These are phyloP conservation scores for Tipula vernalis DNA, from an alignment of 2,888 invertebrate species.

Conservation along the genomic window DNA sequence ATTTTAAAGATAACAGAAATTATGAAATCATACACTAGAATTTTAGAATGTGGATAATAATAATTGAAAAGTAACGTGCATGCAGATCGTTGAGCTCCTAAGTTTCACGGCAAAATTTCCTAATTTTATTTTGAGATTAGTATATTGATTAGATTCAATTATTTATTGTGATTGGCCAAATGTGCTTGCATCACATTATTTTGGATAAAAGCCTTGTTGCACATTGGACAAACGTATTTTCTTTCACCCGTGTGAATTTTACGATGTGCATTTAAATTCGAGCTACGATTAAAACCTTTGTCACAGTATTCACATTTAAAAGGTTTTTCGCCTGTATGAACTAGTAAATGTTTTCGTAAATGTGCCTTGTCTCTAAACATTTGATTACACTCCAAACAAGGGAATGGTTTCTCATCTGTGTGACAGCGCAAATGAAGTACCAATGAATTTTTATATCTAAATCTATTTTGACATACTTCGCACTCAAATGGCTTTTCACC, in stretches of 20 bases:
- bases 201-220: constrained; percentile 14
- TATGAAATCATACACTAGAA: too few relatives aligned
- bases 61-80: too few relatives aligned
- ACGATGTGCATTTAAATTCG: constrained; percentile 12
- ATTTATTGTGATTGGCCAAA: neutral
- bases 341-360: neutral
- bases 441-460: constrained; percentile 1
- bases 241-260: constrained; percentile 14
- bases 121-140: too few relatives aligned
- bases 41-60: too few relatives aligned
- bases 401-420: neutral
- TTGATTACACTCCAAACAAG: neutral
- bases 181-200: neutral
- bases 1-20: too few relatives aligned
- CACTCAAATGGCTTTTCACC: neutral
- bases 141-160: too few relatives aligned
- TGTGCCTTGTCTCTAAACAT: neutral
- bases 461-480: neutral
- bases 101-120: too few relatives aligned
- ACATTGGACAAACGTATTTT: constrained; percentile 14
- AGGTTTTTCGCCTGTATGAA: neutral
- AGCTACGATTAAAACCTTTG: neutral
- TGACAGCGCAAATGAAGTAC: neutral
- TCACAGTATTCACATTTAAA: constrained; percentile 4
- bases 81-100: too few relatives aligned